Percentiles rank a stretch among this genome's conserved stretches.
phyloP scores from a whole-genome alignment of 2,888 invertebrate genomes.

The Actias luna region DNA sequence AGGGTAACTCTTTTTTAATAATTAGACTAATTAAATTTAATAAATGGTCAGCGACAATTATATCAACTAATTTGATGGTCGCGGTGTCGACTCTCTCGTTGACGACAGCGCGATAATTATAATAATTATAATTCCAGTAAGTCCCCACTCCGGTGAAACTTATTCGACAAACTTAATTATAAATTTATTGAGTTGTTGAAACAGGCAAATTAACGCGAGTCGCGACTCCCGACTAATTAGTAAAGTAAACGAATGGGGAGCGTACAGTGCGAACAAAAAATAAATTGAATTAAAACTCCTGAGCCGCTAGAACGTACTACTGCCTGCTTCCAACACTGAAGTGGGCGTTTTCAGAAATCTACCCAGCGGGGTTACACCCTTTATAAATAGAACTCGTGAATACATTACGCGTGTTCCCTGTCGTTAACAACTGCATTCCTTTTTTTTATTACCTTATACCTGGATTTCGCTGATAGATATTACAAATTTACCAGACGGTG shows the following conservation, averaged over 20 bases:
- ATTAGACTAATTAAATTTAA: not conserved
- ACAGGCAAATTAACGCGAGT: slow-evolving; percentile 28
- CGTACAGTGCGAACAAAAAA: slow-evolving; percentile 25
- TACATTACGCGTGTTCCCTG: not conserved
- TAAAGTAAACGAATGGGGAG: slow-evolving; percentile 26
- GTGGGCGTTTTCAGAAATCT: not conserved
- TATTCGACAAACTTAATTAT: slow-evolving; percentile 29
- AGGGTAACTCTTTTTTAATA: no score
- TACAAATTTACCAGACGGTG: no score
- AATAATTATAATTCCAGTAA: slow-evolving; percentile 1
- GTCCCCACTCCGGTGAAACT: slow-evolving; percentile 10
- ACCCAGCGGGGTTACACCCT: not conserved
- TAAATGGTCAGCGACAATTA: not conserved
- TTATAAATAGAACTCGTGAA: not conserved
- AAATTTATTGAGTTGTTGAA: slow-evolving; percentile 29
- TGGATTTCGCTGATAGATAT: no score
- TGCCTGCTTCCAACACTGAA: not conserved
- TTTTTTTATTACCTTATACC: not conserved
- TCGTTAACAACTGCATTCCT: not conserved
- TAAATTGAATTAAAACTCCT: slow-evolving; percentile 27
- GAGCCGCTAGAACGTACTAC: not conserved
- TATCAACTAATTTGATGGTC: not conserved
- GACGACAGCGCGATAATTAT: not conserved
- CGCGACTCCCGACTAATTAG: slow-evolving; percentile 28
- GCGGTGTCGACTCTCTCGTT: not conserved